A percentile compares a stretch with the other conserved stretches of the same genome.
Conservation (phyloP, 2,113 vertebrate genomes). For the Pelmatolapia mariae region DNA sequence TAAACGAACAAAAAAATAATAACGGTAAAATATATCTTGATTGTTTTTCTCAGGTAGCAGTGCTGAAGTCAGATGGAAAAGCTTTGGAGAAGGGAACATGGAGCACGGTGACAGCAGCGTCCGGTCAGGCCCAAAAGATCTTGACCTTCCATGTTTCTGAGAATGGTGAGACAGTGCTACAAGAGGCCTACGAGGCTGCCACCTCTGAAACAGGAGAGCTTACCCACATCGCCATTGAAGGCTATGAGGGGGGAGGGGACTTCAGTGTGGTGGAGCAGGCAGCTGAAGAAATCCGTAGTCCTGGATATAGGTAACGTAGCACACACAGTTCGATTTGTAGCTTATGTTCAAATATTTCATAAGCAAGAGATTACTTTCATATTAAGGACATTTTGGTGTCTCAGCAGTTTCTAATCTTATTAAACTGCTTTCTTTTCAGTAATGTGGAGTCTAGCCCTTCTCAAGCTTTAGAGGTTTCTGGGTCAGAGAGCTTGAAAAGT, state of each 20-base stretch:
- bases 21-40: background rate
- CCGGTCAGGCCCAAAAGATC: conserved; percentile 73
- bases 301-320: conserved; percentile 56
- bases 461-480: conserved; percentile 65
- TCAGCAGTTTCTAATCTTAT: background rate
- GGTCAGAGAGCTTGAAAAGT: conserved; percentile 71
- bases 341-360: background rate
- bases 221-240: conserved; percentile 81
- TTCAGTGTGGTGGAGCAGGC: conserved; percentile 82
- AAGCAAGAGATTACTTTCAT: background rate
- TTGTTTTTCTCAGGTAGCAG: conserved; percentile 59
- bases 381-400: background rate
- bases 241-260: conserved; percentile 69
- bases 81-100: conserved; percentile 53
- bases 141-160: conserved; percentile 87
- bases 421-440: conserved; percentile 35
- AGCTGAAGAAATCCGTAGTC: conserved; percentile 76
- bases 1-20: background rate
- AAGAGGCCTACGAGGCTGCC: conserved; percentile 69
- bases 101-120: conserved; percentile 19
- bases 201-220: conserved; percentile 68
- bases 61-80: conserved; percentile 81
- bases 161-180: conserved; percentile 69
- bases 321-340: background rate
- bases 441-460: conserved; percentile 59